Base-by-base conservation (phyloP, 2,888 invertebrate species). In the Leptura quadrifasciata region DNA sequence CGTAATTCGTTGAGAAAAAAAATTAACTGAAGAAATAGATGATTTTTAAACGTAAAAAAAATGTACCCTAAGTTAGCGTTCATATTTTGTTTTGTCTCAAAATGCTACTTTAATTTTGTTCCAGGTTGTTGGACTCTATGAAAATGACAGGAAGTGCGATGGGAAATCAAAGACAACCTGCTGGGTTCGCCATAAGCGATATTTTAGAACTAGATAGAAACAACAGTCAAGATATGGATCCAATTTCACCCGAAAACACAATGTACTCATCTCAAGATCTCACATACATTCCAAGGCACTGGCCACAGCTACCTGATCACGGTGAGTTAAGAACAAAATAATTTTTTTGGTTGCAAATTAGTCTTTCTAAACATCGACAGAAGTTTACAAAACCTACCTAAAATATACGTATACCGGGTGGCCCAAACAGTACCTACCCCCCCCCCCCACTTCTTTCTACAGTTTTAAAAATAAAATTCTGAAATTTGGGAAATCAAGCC, bases 111-210 rank as follows among this genome's bases (percentile, higher is more conserved):
- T 15, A 12, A 21, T 81, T 85, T 82, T 84, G 80, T 91, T 91
- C 12, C 91, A 96, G 96, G 86, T 91, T 96, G 76, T 90, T 96
- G 88, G 96, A 96, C 88, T 94, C 93, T 84, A 95, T 95, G 92
- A 95, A 95, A 90, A 94, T 95, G 92, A 94, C 94, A 0, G 93
- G 94, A 5, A 82, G 83, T 64, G 78, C 81, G 18, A 81, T 85
- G 63, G 79, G 75, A 12, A 84, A 81, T 70, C 94, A 94, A 86
- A 91, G 95, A 83, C 88, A 87, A 78, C 92, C 95, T 0, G 94
- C 94, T 58, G 95, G 97, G 77, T 98, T 98, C 90, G 96, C 96
- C 86, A 97, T 98, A 85, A 96, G 97, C 84, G 97, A 98, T 89
- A 97, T 98, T 86, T 91, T 98, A 86, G 97, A 98, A 84, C 91